Evolutionary conservation across 1,140 invertebrate genomes (phyloP), one percentile per base, ranked within the genome.

Genomic region (Drosophila subobscura): DNA sequence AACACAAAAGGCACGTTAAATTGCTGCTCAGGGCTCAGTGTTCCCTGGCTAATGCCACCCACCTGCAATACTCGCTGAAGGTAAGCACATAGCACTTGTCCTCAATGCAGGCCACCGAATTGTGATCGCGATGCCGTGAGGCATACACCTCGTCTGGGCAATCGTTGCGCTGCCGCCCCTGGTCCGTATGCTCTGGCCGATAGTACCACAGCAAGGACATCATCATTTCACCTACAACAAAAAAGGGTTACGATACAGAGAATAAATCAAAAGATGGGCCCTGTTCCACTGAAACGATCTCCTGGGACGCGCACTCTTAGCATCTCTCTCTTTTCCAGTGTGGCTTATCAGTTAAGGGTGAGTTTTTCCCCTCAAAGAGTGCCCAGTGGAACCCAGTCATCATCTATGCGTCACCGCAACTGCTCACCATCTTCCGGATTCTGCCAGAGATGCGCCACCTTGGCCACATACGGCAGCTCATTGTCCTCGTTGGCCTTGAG

Each of bases 11-110:
- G 10, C 33, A 57, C 25, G 5, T 57, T 55, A 45, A 71, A 33
- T 0, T 16, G 4, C 10, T 7, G 44, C 14, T 25, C 4, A 10
- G 3, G 1, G 8, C n/a, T n/a, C n/a, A n/a, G n/a, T n/a, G n/a
- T n/a, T n/a, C n/a, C n/a, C n/a, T n/a, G 12, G 42, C 12, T 10
- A 25, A 33, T 20, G 42, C 37, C 8, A 63, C 66, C 53, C 12
- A 99, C 97, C 98, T 95, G 94, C 97, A 98, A 91, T 98, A 99
- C 93, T 99, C 98, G 92, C 98, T 98, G 91, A 96, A 98, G 7
- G 97, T 98, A 64, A 99, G 94, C 64, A 99, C 98, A 92, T 97
- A 99, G 92, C 98, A 99, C 92, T 98, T 98, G 92, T 99, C 98
- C 92, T 99, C 98, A 79, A 99, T 99, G 92, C 98, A 99, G 52